Evolutionary conservation across 2,113 vertebrate species (phyloP).

Genomic region (Urocynchramus pylzowi): DNA sequence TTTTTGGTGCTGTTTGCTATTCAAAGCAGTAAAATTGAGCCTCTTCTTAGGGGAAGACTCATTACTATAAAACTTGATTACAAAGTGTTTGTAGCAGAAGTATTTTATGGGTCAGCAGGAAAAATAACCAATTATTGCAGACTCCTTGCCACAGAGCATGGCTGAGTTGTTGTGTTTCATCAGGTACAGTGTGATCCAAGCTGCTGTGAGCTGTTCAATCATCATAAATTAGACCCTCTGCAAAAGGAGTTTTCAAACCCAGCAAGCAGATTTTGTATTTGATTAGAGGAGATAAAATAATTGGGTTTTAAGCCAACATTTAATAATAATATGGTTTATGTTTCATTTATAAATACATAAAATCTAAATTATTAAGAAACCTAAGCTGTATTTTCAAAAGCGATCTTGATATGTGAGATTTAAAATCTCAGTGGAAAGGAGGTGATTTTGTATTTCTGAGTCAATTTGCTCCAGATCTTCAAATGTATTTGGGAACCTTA

Average conservation of each 20-base stretch:
- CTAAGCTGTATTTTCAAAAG: neutral
- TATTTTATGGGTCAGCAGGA: neutral
- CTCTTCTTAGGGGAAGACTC: neutral
- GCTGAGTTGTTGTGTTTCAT: neutral
- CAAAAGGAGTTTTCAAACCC: neutral
- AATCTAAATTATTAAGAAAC: neutral
- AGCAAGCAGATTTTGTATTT: neutral
- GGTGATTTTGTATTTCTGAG: neutral
- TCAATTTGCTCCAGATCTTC: neutral
- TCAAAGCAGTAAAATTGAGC: accelerated
- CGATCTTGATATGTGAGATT: neutral
- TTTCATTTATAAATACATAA: neutral
- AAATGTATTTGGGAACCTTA: neutral
- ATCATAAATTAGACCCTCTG: neutral
- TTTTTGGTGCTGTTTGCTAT: neutral
- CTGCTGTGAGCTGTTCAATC: neutral
- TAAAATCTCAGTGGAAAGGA: neutral
- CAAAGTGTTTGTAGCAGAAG: neutral
- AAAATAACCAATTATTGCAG: neutral
- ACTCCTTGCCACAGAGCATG: neutral
- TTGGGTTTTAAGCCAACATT: neutral
- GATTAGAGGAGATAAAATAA: neutral
- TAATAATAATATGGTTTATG: neutral
- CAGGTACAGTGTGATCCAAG: neutral
- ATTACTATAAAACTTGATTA: neutral